A percentile compares a stretch with the other conserved stretches of the same genome.
These are phyloP conservation scores for Dallia pectoralis DNA, from an alignment of 2,797 vertebrate species.

Conservation along the genomic window DNA sequence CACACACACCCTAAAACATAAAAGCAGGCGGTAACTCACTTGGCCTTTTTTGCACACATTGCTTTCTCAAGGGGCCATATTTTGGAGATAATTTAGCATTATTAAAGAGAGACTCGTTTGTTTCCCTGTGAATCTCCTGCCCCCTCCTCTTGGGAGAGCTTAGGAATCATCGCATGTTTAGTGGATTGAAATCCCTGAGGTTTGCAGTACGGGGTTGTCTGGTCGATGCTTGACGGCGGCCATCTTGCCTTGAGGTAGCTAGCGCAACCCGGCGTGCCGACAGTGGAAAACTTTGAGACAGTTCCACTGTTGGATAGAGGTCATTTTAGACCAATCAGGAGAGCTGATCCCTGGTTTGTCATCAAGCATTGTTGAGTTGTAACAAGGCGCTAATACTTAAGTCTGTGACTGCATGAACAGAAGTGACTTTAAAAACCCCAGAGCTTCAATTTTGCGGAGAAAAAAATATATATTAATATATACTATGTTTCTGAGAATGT, in stretches of 20 bases:
- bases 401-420: constrained; percentile 85
- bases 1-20: constrained; percentile 9
- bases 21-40: constrained; percentile 60
- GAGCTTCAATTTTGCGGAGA: constrained; percentile 75
- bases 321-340: constrained; percentile 66
- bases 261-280: constrained; percentile 50
- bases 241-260: constrained; percentile 49
- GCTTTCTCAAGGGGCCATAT: constrained; percentile 57
- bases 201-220: constrained; percentile 63
- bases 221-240: constrained; percentile 60
- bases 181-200: constrained; percentile 71
- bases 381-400: constrained; percentile 77
- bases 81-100: neutral
- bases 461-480: constrained; percentile 79
- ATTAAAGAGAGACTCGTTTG: constrained; percentile 54
- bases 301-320: constrained; percentile 54
- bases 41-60: constrained; percentile 61
- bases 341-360: constrained; percentile 73
- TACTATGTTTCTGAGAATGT: constrained; percentile 84
- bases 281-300: constrained; percentile 56
- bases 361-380: constrained; percentile 69
- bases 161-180: constrained; percentile 69
- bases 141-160: constrained; percentile 43
- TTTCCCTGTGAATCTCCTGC: constrained; percentile 1
- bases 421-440: constrained; percentile 75